Evolutionary conservation across 2,113 vertebrate species (phyloP).

Genomic region (Leptobrachium leishanense): DNA sequence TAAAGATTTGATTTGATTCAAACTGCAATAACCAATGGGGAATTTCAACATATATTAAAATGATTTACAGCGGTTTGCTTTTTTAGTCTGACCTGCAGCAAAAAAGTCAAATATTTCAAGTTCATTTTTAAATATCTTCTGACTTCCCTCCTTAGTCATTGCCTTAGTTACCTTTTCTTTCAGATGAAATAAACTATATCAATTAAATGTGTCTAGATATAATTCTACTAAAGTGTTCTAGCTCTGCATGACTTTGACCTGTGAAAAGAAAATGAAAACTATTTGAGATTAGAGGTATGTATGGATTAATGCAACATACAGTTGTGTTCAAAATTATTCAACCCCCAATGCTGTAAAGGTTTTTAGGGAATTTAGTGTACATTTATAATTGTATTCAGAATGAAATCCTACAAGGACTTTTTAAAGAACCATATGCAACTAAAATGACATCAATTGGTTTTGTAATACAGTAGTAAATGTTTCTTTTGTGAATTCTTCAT

Average conservation of each 20-base stretch:
- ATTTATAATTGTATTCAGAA: too few relatives aligned
- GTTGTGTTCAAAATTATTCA: too few relatives aligned
- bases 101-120: background rate
- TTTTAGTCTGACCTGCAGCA: constrained; percentile 21
- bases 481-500: too few relatives aligned
- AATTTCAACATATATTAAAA: constrained; percentile 28
- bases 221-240: background rate
- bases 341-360: too few relatives aligned
- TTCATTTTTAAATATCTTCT: constrained; percentile 22
- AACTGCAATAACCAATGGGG: constrained; percentile 16
- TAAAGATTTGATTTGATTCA: constrained; percentile 4
- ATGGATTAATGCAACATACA: too few relatives aligned
- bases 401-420: too few relatives aligned
- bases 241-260: background rate
- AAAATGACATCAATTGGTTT: too few relatives aligned
- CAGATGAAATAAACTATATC: background rate
- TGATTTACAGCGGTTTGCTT: constrained; percentile 7
- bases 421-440: too few relatives aligned
- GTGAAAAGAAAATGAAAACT: too few relatives aligned
- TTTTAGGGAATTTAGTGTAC: too few relatives aligned
- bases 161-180: constrained; percentile 8
- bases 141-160: constrained; percentile 19
- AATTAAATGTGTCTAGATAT: background rate
- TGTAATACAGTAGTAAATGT: too few relatives aligned
- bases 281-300: too few relatives aligned